Percentiles rank a stretch among this genome's conserved stretches.
These are phyloP conservation scores for Hartigia nigra DNA, from an alignment of 2,888 invertebrate genomes.

Conservation along the genomic window DNA sequence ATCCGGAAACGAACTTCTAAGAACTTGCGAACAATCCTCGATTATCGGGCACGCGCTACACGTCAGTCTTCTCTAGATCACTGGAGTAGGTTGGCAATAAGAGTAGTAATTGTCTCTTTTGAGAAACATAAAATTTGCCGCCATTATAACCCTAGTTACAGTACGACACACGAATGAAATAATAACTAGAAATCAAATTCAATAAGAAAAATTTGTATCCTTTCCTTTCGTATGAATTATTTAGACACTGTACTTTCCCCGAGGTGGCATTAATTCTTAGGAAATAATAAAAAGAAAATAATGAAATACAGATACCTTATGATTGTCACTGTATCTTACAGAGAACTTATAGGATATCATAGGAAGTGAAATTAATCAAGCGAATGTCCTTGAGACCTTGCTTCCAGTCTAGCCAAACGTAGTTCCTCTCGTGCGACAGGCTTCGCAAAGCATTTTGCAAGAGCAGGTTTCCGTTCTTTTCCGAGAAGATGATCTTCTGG, in stretches of 20 bases:
- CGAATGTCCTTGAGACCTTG: conserved; percentile 47
- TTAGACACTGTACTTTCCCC: background rate
- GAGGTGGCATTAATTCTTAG: background rate
- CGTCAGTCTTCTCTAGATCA: background rate
- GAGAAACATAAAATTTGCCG: background rate
- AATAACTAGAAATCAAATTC: background rate
- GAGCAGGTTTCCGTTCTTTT: conserved; percentile 9
- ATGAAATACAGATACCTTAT: background rate
- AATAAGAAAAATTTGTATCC: background rate
- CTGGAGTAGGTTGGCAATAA: background rate
- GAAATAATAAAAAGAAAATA: background rate
- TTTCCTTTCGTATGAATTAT: background rate
- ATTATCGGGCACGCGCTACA: background rate
- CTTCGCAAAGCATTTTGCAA: conserved; percentile 26
- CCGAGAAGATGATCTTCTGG: conserved; percentile 3
- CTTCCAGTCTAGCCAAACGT: conserved; percentile 38
- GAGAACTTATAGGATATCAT: conserved; percentile 39
- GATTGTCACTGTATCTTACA: conserved; percentile 8
- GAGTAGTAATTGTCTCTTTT: background rate
- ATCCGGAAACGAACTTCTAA: conserved; percentile 43
- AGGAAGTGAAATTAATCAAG: conserved; percentile 49
- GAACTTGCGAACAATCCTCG: background rate
- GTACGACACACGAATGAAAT: background rate
- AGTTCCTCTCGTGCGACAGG: conserved; percentile 46
- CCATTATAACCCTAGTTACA: background rate